These are phyloP conservation scores for Arenaria interpres DNA, from an alignment of 2,113 vertebrate species.

Conservation along the genomic window DNA sequence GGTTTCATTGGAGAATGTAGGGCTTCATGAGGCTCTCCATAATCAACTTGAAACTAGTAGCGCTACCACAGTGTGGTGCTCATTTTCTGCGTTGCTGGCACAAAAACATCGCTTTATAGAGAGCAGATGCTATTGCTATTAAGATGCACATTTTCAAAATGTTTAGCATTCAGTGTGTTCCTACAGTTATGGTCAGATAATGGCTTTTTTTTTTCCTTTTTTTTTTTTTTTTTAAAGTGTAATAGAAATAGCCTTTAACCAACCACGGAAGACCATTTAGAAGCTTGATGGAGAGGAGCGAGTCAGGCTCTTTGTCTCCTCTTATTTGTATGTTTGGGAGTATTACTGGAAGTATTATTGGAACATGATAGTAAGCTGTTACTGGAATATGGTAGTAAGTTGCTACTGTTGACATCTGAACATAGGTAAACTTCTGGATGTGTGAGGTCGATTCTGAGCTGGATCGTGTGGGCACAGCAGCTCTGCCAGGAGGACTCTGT, in stretches of 20 bases:
- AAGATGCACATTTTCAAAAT: background rate
- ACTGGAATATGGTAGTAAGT: background rate
- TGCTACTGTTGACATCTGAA: background rate
- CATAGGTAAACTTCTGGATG: background rate
- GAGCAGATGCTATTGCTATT: background rate
- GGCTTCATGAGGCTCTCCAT: background rate
- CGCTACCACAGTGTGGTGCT: background rate
- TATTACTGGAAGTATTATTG: background rate
- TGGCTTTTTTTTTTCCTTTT: too few species aligned
- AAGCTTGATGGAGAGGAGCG: background rate
- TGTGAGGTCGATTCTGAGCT: background rate
- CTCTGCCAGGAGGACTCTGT: background rate
- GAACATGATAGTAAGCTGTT: too few species aligned
- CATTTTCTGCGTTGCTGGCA: background rate
- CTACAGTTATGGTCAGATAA: background rate
- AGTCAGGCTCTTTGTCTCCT: background rate
- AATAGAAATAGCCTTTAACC: background rate
- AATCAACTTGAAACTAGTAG: background rate
- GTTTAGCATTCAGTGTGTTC: background rate
- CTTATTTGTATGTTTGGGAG: background rate
- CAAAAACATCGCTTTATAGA: background rate
- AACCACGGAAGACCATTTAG: background rate
- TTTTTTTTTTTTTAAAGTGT: background rate
- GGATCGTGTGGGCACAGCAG: background rate
- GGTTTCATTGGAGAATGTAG: background rate